Base-by-base conservation (phyloP, 1,140 invertebrate genomes). In the Zaprionus taronus region DNA sequence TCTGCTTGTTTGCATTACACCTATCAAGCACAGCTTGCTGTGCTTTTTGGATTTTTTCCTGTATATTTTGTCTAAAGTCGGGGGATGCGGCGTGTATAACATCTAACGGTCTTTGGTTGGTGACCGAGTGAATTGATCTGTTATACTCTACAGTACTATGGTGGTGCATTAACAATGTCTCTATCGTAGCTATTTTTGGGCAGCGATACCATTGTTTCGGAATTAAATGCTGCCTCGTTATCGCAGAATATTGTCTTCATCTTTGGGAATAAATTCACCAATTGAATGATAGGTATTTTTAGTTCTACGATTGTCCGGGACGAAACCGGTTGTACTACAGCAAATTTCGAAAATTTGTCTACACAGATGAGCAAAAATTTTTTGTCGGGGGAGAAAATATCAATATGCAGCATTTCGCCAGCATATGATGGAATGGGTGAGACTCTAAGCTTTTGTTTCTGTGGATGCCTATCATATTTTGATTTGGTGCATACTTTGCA, bases 341-440 rank as follows among this genome's bases (percentile, higher is more conserved):
- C 38, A 22, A 70, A 75, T 28, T 69, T 63, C 4, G 68, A 65
- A 14, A 72, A 56, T 31, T 60, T 72, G 7, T 71, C 44, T 12
- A 71, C 26, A 12, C 65, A 69, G 63, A 4, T 38, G 1, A 38
- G n/a, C n/a, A n/a, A n/a, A n/a, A n/a, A n/a, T n/a, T n/a, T n/a
- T n/a, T n/a, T n/a, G n/a, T n/a, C n/a, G n/a, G n/a, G n/a, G n/a
- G n/a, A n/a, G n/a, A n/a, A n/a, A n/a, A n/a, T n/a, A n/a, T n/a
- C n/a, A n/a, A n/a, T n/a, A n/a, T n/a, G n/a, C n/a, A n/a, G n/a
- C n/a, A n/a, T n/a, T n/a, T n/a, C n/a, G n/a, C n/a, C n/a, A n/a
- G n/a, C n/a, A n/a, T n/a, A n/a, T n/a, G n/a, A n/a, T n/a, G n/a
- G n/a, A n/a, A n/a, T n/a, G n/a, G n/a, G n/a, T n/a, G n/a, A n/a